These are phyloP conservation scores for Pygocentrus nattereri DNA, from an alignment of 2,797 vertebrate species.

Conservation along the genomic window DNA sequence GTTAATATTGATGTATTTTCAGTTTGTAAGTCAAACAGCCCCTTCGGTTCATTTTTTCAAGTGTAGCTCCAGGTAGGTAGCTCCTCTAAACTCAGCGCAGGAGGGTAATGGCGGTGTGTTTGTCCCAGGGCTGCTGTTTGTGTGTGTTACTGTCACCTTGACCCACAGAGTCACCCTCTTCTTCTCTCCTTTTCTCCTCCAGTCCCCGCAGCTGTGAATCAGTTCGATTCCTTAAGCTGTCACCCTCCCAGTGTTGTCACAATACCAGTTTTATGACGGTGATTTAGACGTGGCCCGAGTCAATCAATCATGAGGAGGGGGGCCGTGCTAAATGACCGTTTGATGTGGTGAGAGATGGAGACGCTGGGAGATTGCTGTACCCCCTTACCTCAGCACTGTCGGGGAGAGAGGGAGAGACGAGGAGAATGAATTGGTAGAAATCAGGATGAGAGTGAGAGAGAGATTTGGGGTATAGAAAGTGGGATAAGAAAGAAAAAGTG, in stretches of 20 bases:
- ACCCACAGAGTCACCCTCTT: conserved; percentile 27
- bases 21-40: background rate
- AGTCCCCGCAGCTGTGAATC: conserved; percentile 55
- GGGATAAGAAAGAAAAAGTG: background rate
- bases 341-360: conserved; percentile 57
- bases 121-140: background rate
- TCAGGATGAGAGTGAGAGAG: conserved; percentile 28
- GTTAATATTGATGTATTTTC: background rate
- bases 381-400: conserved; percentile 46
- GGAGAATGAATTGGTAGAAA: no score
- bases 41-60: background rate
- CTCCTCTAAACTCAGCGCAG: background rate
- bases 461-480: no score
- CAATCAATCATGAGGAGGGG: conserved; percentile 58
- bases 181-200: conserved; percentile 10
- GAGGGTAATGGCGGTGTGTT: background rate
- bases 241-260: conserved; percentile 60
- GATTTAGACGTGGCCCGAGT: conserved; percentile 61
- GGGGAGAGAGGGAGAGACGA: background rate
- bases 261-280: conserved; percentile 62
- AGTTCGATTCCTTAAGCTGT: conserved; percentile 62
- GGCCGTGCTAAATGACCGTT: conserved; percentile 59
- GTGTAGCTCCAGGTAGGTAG: background rate
- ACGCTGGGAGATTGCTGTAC: conserved; percentile 48
- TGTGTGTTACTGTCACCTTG: conserved; percentile 30